Base-by-base conservation (phyloP, 2,888 invertebrate genomes). In the Drosophila affinis region DNA sequence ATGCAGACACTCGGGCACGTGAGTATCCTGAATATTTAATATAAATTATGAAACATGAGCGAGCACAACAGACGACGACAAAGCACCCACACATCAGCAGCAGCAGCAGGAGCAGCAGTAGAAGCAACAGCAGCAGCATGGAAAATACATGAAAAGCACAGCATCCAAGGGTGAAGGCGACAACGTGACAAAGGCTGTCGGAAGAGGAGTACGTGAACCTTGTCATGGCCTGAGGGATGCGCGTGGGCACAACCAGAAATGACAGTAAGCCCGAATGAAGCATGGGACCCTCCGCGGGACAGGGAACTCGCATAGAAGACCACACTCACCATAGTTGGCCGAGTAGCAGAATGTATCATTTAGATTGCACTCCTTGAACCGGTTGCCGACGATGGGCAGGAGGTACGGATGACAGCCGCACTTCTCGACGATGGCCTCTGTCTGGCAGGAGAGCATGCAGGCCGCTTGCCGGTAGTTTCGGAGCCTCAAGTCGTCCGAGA, bases 381-480 rank as follows among this genome's bases (percentile, higher is more conserved):
- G 81, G 0, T 75, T 57, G 10, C 79, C 80, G 6, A 75, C 81
- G 32, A 70, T 78, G 54, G 92, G 92, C 55, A 92, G 75, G 64
- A 92, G 81, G 72, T 91, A 92, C 0, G 92, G 92, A 75, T 91
- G 90, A 55, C 92, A 92, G 5, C 87, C 83, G 45, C 92, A 92
- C n/a, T 80, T 83, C 9, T 87, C 72, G 57, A 83, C 84, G 45
- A 92, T 91, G 1, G 83, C 78, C 46, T 89, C 78, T 5, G 83
- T 89, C 68, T 91, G 90, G 59, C 92, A 92, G n/a, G 87, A 73
- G 2, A 92, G 70, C 17, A 88, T 64, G 72, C 92, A 92, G 9
- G 91, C 82, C 0, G 92, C 91, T 60, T 92, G 92, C 0, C 92
- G 86, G 71, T 92, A 92, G 52, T 77, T 88, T 7, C 79, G 78